Base-by-base conservation (phyloP, 2,113 vertebrate genomes). In the Pandion haliaetus region DNA sequence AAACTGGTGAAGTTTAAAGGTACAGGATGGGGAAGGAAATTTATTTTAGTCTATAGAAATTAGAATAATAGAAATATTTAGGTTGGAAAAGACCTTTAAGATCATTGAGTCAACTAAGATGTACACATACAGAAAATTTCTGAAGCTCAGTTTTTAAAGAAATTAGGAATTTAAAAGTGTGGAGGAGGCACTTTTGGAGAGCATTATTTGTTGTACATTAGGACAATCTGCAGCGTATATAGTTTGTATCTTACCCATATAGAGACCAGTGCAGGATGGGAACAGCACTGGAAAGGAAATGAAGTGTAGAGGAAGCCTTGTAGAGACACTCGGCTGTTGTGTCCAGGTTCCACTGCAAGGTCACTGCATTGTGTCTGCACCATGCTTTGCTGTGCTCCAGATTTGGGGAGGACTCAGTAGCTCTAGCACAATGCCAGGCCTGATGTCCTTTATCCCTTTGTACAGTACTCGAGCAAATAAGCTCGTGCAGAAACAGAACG, bases 341-440 rank as follows among this genome's bases (percentile, higher is more conserved):
- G 49, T 45, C 6, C 17, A 18, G 32, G 11, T 86, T 86, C 63
- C 9, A 12, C 8, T 77, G 20, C 31, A n/a, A 10, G 25, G 14
- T 73, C 12, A 6, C 9, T 45, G 26, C n/a, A 47, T 12, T 38
- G 10, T 74, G 26, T 62, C 32, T 79, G n/a, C 14, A 10, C 8
- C 0, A 0, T 32, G 50, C 17, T 82, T 52, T 74, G 36, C 19
- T 83, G 26, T 38, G 6, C 9, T 47, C 3, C 6, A 10, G 29
- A 16, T 74, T 9, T 76, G 36, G 40, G 31, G 26, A 76, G 61
- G 14, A 57, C 55, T 52, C 29, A 52, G 14, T 55, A 61, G 18
- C 25, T 70, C 55, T 70, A 4, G n/a, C 20, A 20, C 15, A 18
- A 31, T 58, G 45, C 34, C 0, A 0, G 13, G 24, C 17, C 34